Conservation (phyloP, 2,113 vertebrate genomes). For the Piaya cayana region DNA sequence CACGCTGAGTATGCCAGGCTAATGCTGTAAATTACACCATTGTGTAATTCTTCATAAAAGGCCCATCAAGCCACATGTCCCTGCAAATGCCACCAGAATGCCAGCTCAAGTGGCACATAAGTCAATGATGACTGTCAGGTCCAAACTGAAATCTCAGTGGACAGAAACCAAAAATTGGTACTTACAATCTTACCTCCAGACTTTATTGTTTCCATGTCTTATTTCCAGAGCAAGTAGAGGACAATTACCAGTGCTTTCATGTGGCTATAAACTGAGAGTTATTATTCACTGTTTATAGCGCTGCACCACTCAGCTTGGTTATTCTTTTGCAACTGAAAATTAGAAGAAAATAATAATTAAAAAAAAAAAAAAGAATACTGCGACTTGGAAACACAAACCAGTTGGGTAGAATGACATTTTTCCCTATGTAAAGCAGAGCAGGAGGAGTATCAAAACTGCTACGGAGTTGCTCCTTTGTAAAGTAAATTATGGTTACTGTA, state of each 20-base stretch:
- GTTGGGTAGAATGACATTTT: neutral
- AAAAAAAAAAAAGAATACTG: neutral
- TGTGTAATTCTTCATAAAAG: constrained; percentile 7
- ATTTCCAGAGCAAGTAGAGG: neutral
- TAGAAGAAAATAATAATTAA: neutral
- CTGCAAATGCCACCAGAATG: constrained; percentile 1
- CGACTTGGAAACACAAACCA: neutral
- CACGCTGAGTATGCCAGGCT: neutral
- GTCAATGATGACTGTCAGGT: neutral
- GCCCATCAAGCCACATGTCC: neutral
- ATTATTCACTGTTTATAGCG: neutral
- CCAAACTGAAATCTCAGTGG: neutral
- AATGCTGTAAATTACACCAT: neutral
- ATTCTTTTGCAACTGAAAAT: neutral
- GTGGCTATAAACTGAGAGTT: neutral
- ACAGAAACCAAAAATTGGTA: neutral
- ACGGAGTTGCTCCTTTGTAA: neutral
- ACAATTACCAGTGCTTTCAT: constrained; percentile 9
- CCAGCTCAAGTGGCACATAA: neutral
- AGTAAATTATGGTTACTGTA: neutral
- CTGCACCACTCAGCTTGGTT: neutral
- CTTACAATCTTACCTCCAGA: neutral
- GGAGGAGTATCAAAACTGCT: neutral
- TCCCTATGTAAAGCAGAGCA: neutral
- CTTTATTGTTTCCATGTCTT: neutral